phyloP scores from a whole-genome alignment of 2,888 invertebrate species.

The Elaeidobius kamerunicus region DNA sequence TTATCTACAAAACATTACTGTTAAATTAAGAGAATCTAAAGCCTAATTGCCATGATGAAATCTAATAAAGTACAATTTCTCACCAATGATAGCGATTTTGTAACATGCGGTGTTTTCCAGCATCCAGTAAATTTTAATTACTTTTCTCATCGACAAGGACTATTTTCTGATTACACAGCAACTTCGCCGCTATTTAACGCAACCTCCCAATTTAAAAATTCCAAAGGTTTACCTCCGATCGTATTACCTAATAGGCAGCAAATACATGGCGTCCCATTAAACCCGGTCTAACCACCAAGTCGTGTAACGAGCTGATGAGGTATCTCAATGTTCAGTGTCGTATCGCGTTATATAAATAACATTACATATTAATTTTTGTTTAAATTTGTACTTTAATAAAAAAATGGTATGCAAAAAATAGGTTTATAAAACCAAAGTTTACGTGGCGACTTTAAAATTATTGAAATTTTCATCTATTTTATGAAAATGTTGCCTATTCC shows the following conservation, averaged over 20 bases:
- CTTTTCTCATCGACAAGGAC: slow-evolving; percentile 1
- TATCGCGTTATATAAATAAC: slow-evolving; percentile 5
- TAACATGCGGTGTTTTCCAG: background rate
- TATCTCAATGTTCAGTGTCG: slow-evolving; percentile 23
- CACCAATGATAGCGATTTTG: no score
- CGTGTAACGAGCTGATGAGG: slow-evolving; percentile 28
- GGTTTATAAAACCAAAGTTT: no score
- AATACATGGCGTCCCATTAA: slow-evolving; percentile 28
- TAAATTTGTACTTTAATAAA: no score
- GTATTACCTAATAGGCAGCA: slow-evolving; percentile 29
- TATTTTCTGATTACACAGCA: slow-evolving; percentile 24
- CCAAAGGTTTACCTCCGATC: slow-evolving; percentile 14
- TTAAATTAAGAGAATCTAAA: no score
- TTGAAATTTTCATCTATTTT: no score
- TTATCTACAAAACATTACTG: no score
- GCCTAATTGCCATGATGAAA: no score
- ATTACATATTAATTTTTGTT: no score
- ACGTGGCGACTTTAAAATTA: no score
- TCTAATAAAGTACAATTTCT: no score
- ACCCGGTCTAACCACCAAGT: slow-evolving; percentile 20
- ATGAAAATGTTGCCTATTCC: no score
- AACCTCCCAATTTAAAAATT: slow-evolving; percentile 25
- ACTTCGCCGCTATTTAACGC: slow-evolving; percentile 19
- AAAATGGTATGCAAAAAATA: no score
- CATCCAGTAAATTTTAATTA: background rate